Evolutionary conservation across 2,113 vertebrate genomes (phyloP), one percentile per base, ranked within the genome.

Genomic region (Odobenus rosmarus): DNA sequence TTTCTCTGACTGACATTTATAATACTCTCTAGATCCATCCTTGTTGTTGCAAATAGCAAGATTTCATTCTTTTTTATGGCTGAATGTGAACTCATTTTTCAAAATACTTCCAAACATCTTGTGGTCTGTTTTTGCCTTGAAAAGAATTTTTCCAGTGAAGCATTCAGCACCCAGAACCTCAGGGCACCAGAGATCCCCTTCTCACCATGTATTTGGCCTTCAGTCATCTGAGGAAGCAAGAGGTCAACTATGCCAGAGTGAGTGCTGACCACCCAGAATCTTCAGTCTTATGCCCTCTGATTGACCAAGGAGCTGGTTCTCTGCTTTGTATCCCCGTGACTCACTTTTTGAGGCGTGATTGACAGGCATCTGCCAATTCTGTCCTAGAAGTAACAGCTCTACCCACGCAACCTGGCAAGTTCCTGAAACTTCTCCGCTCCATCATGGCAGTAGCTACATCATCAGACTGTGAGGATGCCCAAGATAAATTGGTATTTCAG

Each of bases 401-500:
- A 98, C 59, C 99, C 99, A 24, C 98, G 57, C n/a, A 99, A 99
- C 69, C 74, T 98, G 2, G 98, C 98, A 93, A 99, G 99, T 88
- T 98, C 99, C 98, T 99, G 98, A 39, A 79, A 99, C 98, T 55
- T 99, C 99, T 83, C 99, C 96, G 99, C 99, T 62, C 99, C 99
- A 51, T 99, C 99, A 0, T 99, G 99, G 95, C 99, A 99, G 96
- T 99, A 99, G 8, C 99, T 99, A 11, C 99, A 99, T 16, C 33
- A 3, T 18, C 7, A 55, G 28, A 59, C 61, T 39, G 14, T 15
- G 55, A 53, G n/a, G 67, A 87, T 98, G 99, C 99, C 99, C 99
- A 86, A 99, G 99, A 90, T 99, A 99, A 80, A 99, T 99, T 97
- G 99, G 99, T 93, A 99, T 99, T 98, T 99, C 99, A 92, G 99